Percentiles rank a stretch among this genome's conserved stretches.
Evolutionary conservation across 2,888 invertebrate species (phyloP).

Genomic region (Cataglyphis altisquamis): DNA sequence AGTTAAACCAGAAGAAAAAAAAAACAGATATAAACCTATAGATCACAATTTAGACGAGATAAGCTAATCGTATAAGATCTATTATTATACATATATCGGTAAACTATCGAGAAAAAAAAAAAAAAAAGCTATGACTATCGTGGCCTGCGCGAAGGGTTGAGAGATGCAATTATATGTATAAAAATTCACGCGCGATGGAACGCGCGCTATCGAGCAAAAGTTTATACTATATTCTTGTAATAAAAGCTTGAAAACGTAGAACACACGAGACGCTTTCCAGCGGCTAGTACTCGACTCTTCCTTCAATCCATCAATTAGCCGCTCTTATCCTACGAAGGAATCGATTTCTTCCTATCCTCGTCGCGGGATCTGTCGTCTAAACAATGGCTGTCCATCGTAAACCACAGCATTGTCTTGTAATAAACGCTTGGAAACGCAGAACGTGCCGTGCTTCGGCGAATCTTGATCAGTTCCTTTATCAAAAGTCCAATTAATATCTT

Average conservation of each 20-base stretch:
- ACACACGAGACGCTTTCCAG: constrained; percentile 23
- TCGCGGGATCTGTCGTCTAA: neutral
- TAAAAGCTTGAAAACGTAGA: constrained; percentile 81
- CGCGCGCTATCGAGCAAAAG: constrained; percentile 80
- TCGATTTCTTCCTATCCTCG: constrained; percentile 9
- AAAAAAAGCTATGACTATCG: constrained; percentile 83
- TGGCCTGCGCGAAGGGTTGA: constrained; percentile 80
- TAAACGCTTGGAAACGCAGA: neutral
- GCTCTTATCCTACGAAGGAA: neutral
- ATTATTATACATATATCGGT: constrained; percentile 81
- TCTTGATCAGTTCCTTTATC: neutral
- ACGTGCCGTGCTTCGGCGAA: neutral
- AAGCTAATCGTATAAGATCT: constrained; percentile 78
- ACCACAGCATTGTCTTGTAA: neutral
- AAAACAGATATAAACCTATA: constrained; percentile 75
- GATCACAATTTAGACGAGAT: constrained; percentile 80
- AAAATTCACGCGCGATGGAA: constrained; percentile 76
- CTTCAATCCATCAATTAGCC: constrained; percentile 7
- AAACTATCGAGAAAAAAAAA: constrained; percentile 79
- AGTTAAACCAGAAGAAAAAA: constrained; percentile 76
- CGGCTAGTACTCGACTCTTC: constrained; percentile 8
- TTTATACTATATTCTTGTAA: constrained; percentile 86
- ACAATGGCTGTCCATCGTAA: neutral
- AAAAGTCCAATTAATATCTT: constrained; percentile 2
- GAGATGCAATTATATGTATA: constrained; percentile 82